phyloP scores from a whole-genome alignment of 2,797 vertebrate species.

The Sebastes flavidus region DNA sequence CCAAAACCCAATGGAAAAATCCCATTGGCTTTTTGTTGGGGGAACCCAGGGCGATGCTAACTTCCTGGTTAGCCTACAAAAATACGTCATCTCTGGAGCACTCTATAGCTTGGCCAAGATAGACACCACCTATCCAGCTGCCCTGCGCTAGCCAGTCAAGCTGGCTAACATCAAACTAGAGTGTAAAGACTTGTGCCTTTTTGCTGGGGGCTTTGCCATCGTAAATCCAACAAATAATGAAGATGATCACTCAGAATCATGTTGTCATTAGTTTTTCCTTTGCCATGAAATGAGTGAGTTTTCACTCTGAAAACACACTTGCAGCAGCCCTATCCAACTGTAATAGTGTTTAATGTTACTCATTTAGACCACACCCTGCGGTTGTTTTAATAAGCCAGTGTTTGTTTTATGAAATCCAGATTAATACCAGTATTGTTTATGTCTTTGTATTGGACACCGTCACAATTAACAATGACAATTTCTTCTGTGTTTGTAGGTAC shows the following conservation, averaged over 20 bases:
- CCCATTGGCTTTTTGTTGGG: no score
- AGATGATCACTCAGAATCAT: background rate
- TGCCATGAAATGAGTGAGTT: background rate
- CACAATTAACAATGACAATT: slow-evolving; percentile 24
- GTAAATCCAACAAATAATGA: background rate
- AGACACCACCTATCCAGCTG: background rate
- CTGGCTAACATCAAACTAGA: background rate
- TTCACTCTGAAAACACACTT: background rate
- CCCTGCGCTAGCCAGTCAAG: background rate
- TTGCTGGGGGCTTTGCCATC: background rate
- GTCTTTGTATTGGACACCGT: slow-evolving; percentile 52
- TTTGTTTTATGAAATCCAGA: slow-evolving; percentile 30
- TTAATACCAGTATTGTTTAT: slow-evolving; percentile 44
- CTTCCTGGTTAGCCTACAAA: no score
- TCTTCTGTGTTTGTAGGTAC: slow-evolving; percentile 52
- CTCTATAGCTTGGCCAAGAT: background rate
- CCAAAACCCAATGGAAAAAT: no score
- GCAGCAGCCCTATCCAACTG: background rate
- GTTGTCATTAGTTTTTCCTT: background rate
- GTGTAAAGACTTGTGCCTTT: background rate
- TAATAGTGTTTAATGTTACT: background rate
- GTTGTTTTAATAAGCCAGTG: slow-evolving; percentile 36
- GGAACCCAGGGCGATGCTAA: no score
- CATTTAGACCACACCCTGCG: slow-evolving; percentile 33
- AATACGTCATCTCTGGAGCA: no score